A percentile compares a stretch with the other conserved stretches of the same genome.
phyloP scores from a whole-genome alignment of 2,797 vertebrate genomes.

The Squalus acanthias region DNA sequence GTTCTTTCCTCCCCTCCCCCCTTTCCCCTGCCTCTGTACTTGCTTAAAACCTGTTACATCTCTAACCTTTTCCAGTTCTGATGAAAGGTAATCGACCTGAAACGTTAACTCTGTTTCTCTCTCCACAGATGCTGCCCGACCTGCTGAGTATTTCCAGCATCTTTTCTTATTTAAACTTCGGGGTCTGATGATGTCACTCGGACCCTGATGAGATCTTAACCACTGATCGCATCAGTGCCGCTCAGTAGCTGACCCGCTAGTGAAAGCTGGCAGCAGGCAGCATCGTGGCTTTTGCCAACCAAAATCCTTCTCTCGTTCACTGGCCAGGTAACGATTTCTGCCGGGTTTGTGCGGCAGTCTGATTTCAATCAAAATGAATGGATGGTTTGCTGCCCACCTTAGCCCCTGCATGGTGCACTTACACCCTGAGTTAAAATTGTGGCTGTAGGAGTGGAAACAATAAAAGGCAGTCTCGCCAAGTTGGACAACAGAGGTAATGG shows the following conservation, averaged over 20 bases:
- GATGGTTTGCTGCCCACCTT: not conserved
- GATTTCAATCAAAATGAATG: not conserved
- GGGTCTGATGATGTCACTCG: not conserved
- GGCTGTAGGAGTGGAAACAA: not conserved
- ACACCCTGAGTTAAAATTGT: not conserved
- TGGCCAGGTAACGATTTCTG: not conserved
- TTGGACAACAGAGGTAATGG: not conserved
- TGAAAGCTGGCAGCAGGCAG: not conserved
- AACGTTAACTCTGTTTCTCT: not conserved
- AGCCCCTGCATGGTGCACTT: not conserved
- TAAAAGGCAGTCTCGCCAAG: not conserved
- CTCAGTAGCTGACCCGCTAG: not conserved
- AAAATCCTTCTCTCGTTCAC: not conserved
- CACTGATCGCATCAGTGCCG: not conserved
- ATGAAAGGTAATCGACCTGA: not conserved
- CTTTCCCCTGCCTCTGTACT: too few relatives aligned
- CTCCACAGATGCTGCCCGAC: not conserved
- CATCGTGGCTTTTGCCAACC: not conserved
- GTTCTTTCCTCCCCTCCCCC: too few relatives aligned
- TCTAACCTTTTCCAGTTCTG: not conserved
- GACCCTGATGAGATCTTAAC: not conserved
- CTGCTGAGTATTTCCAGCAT: not conserved
- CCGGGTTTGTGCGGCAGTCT: not conserved
- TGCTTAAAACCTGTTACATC: not conserved
- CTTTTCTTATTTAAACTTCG: not conserved